phyloP scores from a whole-genome alignment of 2,797 vertebrate genomes.

The Bucorvus abyssinicus region DNA sequence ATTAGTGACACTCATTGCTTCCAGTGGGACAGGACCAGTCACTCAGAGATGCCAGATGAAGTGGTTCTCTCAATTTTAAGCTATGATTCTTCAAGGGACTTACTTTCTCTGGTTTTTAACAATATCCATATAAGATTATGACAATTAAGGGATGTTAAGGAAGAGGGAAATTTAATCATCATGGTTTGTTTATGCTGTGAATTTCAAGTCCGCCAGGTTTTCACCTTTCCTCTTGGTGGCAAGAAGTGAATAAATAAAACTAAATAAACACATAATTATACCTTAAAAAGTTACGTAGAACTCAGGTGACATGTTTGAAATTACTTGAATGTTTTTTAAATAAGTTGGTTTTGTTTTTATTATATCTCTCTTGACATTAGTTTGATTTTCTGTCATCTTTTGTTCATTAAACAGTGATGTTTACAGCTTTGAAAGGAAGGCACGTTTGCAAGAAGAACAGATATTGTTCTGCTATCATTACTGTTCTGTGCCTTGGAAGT shows the following conservation, averaged over 20 bases:
- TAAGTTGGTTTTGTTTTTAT: background rate
- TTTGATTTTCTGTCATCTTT: background rate
- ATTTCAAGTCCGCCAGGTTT: background rate
- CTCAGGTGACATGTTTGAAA: background rate
- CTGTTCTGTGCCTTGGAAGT: background rate
- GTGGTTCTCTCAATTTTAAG: background rate
- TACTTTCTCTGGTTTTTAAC: background rate
- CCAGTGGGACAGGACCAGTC: background rate
- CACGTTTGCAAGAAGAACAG: background rate
- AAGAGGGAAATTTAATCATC: background rate
- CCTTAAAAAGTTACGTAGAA: background rate
- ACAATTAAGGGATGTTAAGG: background rate
- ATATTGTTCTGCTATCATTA: background rate
- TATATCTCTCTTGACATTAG: background rate
- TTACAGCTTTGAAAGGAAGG: background rate
- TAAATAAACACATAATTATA: background rate
- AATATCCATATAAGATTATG: background rate
- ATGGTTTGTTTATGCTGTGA: background rate
- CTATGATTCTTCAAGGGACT: background rate
- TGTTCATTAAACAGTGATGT: background rate
- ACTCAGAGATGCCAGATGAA: background rate
- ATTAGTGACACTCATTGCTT: background rate
- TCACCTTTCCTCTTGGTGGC: background rate
- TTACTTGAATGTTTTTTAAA: background rate
- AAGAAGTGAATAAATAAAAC: background rate